phyloP scores from a whole-genome alignment of 2,797 vertebrate genomes.

The Brachyrhaphis roseni region DNA sequence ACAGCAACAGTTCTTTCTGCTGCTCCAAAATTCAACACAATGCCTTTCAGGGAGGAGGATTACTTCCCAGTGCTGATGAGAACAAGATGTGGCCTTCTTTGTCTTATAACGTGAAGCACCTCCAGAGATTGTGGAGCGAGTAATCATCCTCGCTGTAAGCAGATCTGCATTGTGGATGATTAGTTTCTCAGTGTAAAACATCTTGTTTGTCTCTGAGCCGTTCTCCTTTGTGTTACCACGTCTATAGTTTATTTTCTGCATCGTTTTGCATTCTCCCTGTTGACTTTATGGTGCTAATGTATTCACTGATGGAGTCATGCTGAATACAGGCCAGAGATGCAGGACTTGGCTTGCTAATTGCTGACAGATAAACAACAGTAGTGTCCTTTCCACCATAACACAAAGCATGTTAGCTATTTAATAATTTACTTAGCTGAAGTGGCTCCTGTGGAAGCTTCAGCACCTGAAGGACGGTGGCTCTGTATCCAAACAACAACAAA shows the following conservation, averaged over 20 bases:
- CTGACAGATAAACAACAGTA: slow-evolving; percentile 47
- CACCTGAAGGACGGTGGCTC: slow-evolving; percentile 51
- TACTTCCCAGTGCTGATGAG: background rate
- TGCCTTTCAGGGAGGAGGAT: slow-evolving; percentile 10
- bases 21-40: background rate
- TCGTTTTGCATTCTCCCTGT: slow-evolving; percentile 29
- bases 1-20: slow-evolving; percentile 1
- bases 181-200: slow-evolving; percentile 25
- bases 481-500: slow-evolving; percentile 57
- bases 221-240: slow-evolving; percentile 18
- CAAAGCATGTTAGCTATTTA: background rate
- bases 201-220: slow-evolving; percentile 21
- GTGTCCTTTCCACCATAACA: slow-evolving; percentile 33
- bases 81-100: slow-evolving; percentile 17
- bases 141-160: slow-evolving; percentile 32
- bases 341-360: slow-evolving; percentile 58
- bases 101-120: slow-evolving; percentile 11
- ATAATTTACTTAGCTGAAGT: slow-evolving; percentile 16
- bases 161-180: slow-evolving; percentile 35
- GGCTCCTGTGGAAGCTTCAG: slow-evolving; percentile 35
- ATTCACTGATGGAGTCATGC: slow-evolving; percentile 37
- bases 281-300: slow-evolving; percentile 32
- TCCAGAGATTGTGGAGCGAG: slow-evolving; percentile 17
- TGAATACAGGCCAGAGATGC: slow-evolving; percentile 27
- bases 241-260: slow-evolving; percentile 32